phyloP scores from a whole-genome alignment of 2,113 vertebrate genomes.

The Oxygymnocypris stewartii region DNA sequence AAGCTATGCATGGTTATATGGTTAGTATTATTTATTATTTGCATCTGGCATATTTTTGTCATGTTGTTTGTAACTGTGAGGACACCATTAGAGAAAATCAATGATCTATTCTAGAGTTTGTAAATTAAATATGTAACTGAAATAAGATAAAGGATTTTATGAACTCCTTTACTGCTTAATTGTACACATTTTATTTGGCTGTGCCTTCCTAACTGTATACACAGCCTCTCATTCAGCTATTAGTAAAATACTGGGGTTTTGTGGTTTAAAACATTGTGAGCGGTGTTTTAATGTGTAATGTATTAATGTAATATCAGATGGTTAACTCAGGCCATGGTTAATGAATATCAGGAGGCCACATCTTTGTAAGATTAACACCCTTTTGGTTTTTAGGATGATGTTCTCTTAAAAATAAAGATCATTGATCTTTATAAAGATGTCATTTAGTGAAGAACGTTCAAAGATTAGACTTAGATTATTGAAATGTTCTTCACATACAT shows the following conservation, averaged over 20 bases:
- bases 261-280: not conserved
- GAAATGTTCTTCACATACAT: no score
- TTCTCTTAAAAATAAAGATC: not conserved
- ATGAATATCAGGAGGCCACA: not conserved
- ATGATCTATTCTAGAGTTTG: not conserved
- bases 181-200: not conserved
- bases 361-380: not conserved
- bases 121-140: not conserved
- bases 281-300: not conserved
- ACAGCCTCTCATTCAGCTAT: not conserved
- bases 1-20: not conserved
- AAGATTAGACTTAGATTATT: no score
- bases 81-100: not conserved
- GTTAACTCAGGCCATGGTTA: constrained; percentile 18
- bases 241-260: not conserved
- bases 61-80: not conserved
- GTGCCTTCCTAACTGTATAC: not conserved
- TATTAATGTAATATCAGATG: not conserved
- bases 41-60: not conserved
- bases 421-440: no score
- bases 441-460: no score
- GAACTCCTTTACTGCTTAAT: not conserved
- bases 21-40: not conserved
- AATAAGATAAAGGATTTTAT: not conserved
- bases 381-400: not conserved